Conservation (phyloP, 2,888 invertebrate genomes). For the Erannis defoliaria region DNA sequence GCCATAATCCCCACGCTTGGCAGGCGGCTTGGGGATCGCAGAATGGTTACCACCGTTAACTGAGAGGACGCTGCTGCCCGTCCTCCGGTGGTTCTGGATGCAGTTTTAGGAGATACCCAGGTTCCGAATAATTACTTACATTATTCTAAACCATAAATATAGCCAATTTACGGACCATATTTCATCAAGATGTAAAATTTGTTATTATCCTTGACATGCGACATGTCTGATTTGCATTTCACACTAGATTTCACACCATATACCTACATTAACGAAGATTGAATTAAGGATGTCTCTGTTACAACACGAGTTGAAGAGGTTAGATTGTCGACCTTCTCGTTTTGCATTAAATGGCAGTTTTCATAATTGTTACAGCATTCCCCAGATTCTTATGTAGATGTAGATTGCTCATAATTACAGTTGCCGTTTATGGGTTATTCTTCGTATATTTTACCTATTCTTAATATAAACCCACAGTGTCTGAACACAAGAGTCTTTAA, state of each 20-base stretch:
- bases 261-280: slow-evolving; percentile 31
- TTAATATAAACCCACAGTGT: no score
- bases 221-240: slow-evolving; percentile 21
- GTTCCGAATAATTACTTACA: no score
- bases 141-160: not conserved
- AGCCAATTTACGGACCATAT: not conserved
- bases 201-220: slow-evolving; percentile 24
- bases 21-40: no score
- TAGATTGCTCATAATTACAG: slow-evolving; percentile 9
- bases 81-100: no score
- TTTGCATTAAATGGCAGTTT: slow-evolving; percentile 37
- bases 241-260: no score
- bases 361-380: slow-evolving; percentile 37
- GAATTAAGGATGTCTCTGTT: slow-evolving; percentile 34
- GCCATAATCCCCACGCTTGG: no score
- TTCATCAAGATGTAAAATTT: not conserved
- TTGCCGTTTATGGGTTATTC: not conserved
- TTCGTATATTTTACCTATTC: no score
- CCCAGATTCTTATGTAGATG: slow-evolving; percentile 27
- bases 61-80: no score
- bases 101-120: no score
- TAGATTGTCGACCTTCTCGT: slow-evolving; percentile 34
- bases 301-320: slow-evolving; percentile 39
- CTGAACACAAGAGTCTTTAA: no score
- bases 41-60: no score